Evolutionary conservation across 2,888 invertebrate genomes (phyloP), one percentile per base, ranked within the genome.

Genomic region (Eupithecia dodoneata): DNA sequence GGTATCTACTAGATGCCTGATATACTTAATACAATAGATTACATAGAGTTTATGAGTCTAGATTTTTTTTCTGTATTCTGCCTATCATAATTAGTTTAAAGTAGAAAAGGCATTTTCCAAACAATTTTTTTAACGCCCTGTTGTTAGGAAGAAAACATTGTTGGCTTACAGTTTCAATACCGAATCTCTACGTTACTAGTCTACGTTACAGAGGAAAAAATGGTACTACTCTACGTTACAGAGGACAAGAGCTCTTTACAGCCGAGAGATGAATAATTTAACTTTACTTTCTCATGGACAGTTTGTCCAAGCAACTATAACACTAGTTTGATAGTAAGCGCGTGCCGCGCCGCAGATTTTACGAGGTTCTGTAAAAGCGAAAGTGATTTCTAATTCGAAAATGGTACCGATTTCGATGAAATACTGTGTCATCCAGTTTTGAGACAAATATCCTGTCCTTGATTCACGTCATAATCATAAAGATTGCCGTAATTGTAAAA

Each of bases 291-390:
- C 63, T 10, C 30, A 10, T 63, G 30, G 63, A 30, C 63, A 63
- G 18, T 63, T 63, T 18, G 63, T 63, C 63, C 18, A 30, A 63
- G 12, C 63, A 63, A 63, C 18, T 63, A 4, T 30, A 63, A 12
- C 63, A 30, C 63, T 63, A 1, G 63, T 63, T 15, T 42, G 42
- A 42, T 42, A 12, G 6, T 15, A 42, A 6, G 66, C 42, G 66
- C 42, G 66, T 42, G 66, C 42, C 42, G 66, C 66, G 42, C 15
- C 5, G 42, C 13, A 66, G 41, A 42, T 15, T 66, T 66, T 42
- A 66, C 66, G 66, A 66, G 66, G 2, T 66, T 66, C 15, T 42
- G 15, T 42, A 66, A 66, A 66, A 66, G 66, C 66, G 66, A 66
- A 66, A 66, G 66, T 42, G 66, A 66, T 66, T 66, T 66, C 42